Evolutionary conservation across 2,113 vertebrate species (phyloP).

Genomic region (Solenodon paradoxus): DNA sequence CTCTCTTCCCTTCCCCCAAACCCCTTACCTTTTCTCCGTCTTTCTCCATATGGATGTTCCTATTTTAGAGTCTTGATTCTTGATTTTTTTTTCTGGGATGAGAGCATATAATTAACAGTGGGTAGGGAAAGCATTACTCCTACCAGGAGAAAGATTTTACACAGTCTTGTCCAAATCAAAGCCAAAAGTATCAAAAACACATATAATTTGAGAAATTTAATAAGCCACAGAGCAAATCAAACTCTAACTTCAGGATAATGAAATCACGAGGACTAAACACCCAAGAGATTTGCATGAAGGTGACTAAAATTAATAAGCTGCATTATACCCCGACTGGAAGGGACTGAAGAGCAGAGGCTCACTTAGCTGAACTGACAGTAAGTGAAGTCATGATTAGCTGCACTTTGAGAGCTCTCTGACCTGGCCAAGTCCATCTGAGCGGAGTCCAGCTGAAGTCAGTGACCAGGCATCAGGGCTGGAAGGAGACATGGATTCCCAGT

Average conservation of each 20-base stretch:
- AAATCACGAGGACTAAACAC: background rate
- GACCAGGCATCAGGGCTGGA: background rate
- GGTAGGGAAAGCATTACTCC: background rate
- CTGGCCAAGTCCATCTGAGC: background rate
- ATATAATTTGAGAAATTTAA: background rate
- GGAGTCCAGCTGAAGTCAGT: background rate
- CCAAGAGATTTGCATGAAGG: constrained; percentile 20
- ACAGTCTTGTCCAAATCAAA: background rate
- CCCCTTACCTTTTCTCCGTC: background rate
- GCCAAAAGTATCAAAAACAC: background rate
- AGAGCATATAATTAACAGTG: background rate
- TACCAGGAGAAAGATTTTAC: background rate
- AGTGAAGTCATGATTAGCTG: background rate
- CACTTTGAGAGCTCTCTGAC: background rate
- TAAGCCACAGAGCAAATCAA: background rate
- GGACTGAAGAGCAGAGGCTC: background rate
- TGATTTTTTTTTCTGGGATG: background rate
- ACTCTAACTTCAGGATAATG: constrained; percentile 1
- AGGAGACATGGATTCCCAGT: background rate
- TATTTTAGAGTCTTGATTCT: background rate
- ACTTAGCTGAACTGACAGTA: background rate
- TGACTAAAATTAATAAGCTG: background rate
- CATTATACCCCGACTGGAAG: background rate
- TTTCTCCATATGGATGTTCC: background rate
- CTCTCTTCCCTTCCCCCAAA: no score